Evolutionary conservation across 2,888 invertebrate species (phyloP), one percentile per base, ranked within the genome.

Genomic region (Sphaeridia pumilis): DNA sequence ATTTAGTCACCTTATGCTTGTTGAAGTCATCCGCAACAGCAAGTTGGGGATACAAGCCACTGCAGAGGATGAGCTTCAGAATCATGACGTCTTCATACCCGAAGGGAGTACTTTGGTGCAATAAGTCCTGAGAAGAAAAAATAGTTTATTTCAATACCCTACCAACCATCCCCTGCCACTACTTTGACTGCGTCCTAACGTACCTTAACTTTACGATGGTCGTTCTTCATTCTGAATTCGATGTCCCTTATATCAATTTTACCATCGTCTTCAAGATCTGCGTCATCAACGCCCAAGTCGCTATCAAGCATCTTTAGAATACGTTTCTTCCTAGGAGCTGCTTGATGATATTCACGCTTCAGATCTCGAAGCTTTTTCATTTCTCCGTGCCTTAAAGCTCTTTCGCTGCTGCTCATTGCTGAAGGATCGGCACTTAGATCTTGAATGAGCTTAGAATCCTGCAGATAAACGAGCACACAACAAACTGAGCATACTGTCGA

Each of bases 11-110:
- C 55, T 66, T 67, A 54, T 64, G 66, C 43, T 63, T 65, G 51
- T 97, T 97, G 66, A 86, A 87, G 66, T 90, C 88, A 70, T 98
- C 97, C 1, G 89, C 82, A n/a, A 92, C 80, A 0, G 94, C 89
- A 53, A 93, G 78, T 74, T 97, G 93, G 0, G 97, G 97, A 70
- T 95, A 97, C 48, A 98, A 75, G 0, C 95, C 94, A 71, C 89
- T 84, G 63, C 87, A 85, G 21, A 98, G 72, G 53, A 97, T 87
- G 38, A 87, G 71, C 69, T 86, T 87, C 17, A 85, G 68, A 70
- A 84, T 75, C 54, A 78, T 75, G 17, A 85, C 69, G 67, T 85
- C 84, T 63, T 78, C 78, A 65, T 78, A 77, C 58, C 78, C 80
- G 34, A 77, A 77, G 0, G 81, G 76, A 41, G 78, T 77, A 1